These are phyloP conservation scores for Xenops minutus DNA, from an alignment of 2,797 vertebrate species.

Conservation along the genomic window DNA sequence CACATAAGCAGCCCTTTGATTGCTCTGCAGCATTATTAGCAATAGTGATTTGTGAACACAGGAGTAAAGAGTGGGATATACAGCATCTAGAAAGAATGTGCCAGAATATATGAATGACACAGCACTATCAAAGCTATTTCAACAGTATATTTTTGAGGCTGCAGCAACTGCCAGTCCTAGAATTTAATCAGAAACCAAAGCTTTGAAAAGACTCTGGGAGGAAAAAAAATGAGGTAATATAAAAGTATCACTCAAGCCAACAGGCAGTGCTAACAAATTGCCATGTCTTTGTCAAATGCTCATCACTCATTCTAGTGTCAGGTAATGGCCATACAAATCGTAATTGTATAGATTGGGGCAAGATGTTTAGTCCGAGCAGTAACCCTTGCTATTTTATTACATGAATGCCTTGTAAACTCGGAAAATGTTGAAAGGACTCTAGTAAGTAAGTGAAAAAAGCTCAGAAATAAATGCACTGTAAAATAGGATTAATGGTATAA, in stretches of 20 bases:
- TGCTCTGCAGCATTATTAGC: not conserved
- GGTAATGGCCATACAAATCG: constrained; percentile 46
- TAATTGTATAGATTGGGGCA: constrained; percentile 24
- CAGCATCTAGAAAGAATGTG: constrained; percentile 15
- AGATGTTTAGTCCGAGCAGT: constrained; percentile 34
- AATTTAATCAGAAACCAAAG: constrained; percentile 69
- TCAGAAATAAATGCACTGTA: constrained; percentile 44
- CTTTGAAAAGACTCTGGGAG: constrained; percentile 48
- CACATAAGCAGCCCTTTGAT: constrained; percentile 45
- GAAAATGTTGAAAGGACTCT: constrained; percentile 19
- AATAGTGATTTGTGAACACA: constrained; percentile 11
- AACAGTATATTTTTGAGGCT: constrained; percentile 38
- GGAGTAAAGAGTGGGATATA: constrained; percentile 15
- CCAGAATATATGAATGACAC: constrained; percentile 44
- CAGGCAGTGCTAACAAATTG: constrained; percentile 63
- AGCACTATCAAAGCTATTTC: constrained; percentile 51
- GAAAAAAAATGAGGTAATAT: constrained; percentile 35
- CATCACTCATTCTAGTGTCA: constrained; percentile 52
- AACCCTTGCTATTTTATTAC: constrained; percentile 31
- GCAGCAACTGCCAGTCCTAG: constrained; percentile 36
- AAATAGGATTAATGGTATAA: constrained; percentile 52
- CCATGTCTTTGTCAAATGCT: constrained; percentile 34
- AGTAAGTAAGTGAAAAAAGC: constrained; percentile 16
- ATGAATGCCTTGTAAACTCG: constrained; percentile 11
- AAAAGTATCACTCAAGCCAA: constrained; percentile 54